Base-by-base conservation (phyloP, 2,113 vertebrate genomes). In the Cichladusa arquata region DNA sequence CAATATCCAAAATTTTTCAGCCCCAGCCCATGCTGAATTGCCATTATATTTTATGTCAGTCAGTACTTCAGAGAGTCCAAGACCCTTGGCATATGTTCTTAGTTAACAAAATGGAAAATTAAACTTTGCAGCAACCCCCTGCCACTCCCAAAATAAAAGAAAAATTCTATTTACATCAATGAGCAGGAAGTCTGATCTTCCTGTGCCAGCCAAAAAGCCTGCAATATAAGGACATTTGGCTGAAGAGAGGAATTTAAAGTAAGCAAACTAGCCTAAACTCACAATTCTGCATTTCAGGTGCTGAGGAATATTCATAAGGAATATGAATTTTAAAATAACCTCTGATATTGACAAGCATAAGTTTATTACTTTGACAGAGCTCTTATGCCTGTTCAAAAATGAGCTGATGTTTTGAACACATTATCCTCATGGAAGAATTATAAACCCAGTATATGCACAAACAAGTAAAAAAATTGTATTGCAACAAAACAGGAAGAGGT, bases 31-130 rank as follows among this genome's bases (percentile, higher is more conserved):
- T 91, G 82, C 69, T 92, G 76, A 72, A 97, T 94, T 94, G 82
- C 86, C 92, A 92, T 96, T 96, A 94, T 92, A 96, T 94, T 97
- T 95, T 94, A 96, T 86, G 88, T 96, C 95, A 97, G 93, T 95
- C 95, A 94, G 86, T 94, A 93, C 82, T 94, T 96, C 88, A 93
- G 94, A 97, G 90, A 95, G 93, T 57, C 93, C 86, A 92, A 95
- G 94, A 96, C 92, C 92, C 94, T 96, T 93, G 92, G 95, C 96
- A 97, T 97, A 97, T 96, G 96, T 96, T 96, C 95, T 96, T 94
- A 93, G 96, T 96, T 96, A 97, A 95, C 94, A 97, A 95, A 97
- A 97, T 96, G 94, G 96, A 96, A 97, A 96, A 94, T 96, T 97
- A 96, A 96, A 96, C 95, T 97, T 96, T 81, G 86, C 48, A 96